Base-by-base conservation (phyloP, 1,140 invertebrate species). In the Argopecten irradians region DNA sequence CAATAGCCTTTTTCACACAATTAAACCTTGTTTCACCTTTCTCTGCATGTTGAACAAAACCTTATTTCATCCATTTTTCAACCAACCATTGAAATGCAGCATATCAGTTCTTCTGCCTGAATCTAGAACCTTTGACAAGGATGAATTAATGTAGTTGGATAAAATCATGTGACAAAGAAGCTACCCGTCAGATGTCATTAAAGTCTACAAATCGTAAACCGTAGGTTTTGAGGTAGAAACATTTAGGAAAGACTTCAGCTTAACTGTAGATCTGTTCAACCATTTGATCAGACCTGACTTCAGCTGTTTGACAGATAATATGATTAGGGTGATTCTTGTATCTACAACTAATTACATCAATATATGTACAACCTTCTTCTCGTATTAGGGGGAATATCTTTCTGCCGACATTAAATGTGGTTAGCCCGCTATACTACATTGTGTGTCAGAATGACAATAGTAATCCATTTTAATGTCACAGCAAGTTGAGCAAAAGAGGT, bases 381-480 rank as follows among this genome's bases (percentile, higher is more conserved):
- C 28, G 55, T 28, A 71, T 22, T 19, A 55, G 7, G 43, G 28
- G 28, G n/a, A 71, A 71, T 71, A n/a, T 71, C 55, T 7, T 71
- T n/a, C 43, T 46, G 55, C 22, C 55, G 11, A 28, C 28, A n/a
- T 28, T 71, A 71, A 71, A 71, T 28, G n/a, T 71, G 55, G 55
- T 71, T 71, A 71, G 22, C 55, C 28, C 22, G 55, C 55, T 16
- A 71, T 71, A 71, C 28, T 28, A 71, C 55, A 71, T 71, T 71
- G 28, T 71, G n/a, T 8, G 5, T 2, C 11, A n/a, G 55, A n/a
- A 3, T 71, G 55, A 71, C 55, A 71, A 71, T 71, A 71, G 55
- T 71, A 71, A 71, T 71, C 55, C 55, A 71, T 71, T 71, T 3
- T 71, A 71, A 71, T 71, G 55, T 71, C 55, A 71, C 55, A 71